Conservation (phyloP, 2,888 invertebrate species). For the Eucera pruinosa region DNA sequence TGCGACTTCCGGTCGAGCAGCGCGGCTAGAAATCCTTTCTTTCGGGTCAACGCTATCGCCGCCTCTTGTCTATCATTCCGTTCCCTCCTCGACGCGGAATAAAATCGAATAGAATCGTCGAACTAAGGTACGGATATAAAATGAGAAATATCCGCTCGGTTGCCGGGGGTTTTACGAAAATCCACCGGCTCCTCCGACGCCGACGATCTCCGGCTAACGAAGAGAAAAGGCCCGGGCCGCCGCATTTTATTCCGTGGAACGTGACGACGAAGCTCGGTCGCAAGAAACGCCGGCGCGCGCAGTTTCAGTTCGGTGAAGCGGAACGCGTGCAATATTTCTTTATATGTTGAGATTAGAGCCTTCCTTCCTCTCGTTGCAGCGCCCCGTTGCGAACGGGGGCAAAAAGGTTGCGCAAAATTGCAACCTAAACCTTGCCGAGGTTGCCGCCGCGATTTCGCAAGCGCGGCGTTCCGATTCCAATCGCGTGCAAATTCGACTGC, state of each 20-base stretch:
- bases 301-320: constrained; percentile 54
- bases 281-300: constrained; percentile 34
- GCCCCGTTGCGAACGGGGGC: too few relatives aligned
- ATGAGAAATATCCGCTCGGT: too few relatives aligned
- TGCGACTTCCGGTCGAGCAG: constrained; percentile 64
- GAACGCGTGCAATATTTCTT: constrained; percentile 55
- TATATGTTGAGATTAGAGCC: constrained; percentile 42
- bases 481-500: neutral
- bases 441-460: constrained; percentile 7
- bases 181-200: constrained; percentile 10
- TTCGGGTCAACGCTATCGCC: constrained; percentile 11
- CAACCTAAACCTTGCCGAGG: constrained; percentile 9
- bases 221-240: constrained; percentile 13
- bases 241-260: constrained; percentile 34
- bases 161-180: too few relatives aligned
- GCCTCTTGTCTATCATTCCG: neutral
- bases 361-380: neutral
- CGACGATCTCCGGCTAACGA: too few relatives aligned
- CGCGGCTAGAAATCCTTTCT: constrained; percentile 27
- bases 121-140: too few relatives aligned
- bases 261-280: constrained; percentile 35
- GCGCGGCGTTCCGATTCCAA: neutral
- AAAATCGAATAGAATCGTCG: too few relatives aligned
- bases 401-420: constrained; percentile 1
- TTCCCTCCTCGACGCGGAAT: too few relatives aligned